phyloP scores from a whole-genome alignment of 2,888 invertebrate genomes.

The Nomada fabriciana region DNA sequence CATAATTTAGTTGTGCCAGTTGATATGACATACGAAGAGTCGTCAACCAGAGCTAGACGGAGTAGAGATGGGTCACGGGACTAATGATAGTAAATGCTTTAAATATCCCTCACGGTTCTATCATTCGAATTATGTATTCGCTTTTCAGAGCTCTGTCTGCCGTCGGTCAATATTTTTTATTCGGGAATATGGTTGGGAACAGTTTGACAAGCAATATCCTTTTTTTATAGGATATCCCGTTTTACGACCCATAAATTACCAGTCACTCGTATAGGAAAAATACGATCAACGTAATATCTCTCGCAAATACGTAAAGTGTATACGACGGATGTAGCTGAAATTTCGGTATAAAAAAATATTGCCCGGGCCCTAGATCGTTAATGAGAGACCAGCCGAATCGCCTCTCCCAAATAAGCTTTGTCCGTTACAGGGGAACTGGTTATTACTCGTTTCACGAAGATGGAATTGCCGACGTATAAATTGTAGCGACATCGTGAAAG shows the following conservation, averaged over 20 bases:
- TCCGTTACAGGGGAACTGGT: slow-evolving; percentile 61
- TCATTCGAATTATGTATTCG: not conserved
- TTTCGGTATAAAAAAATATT: slow-evolving; percentile 15
- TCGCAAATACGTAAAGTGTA: not conserved
- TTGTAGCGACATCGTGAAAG: slow-evolving; percentile 33
- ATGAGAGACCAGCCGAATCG: slow-evolving; percentile 41
- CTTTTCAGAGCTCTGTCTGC: not conserved
- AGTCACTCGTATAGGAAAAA: slow-evolving; percentile 8
- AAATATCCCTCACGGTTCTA: slow-evolving; percentile 18
- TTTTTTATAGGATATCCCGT: slow-evolving; percentile 2
- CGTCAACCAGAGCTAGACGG: slow-evolving; percentile 38
- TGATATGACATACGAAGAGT: slow-evolving; percentile 75
- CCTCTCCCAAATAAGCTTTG: slow-evolving; percentile 54
- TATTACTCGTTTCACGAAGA: slow-evolving; percentile 70
- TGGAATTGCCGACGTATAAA: slow-evolving; percentile 57
- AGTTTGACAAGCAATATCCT: slow-evolving; percentile 6
- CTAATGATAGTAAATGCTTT: slow-evolving; percentile 19
- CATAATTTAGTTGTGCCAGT: slow-evolving; percentile 78
- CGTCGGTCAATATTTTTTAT: not conserved
- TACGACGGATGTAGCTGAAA: slow-evolving; percentile 11
- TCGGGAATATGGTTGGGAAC: not conserved
- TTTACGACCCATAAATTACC: slow-evolving; percentile 15
- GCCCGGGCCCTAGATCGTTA: slow-evolving; percentile 3
- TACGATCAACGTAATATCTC: slow-evolving; percentile 7
- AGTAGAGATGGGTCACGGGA: slow-evolving; percentile 1